Conservation (phyloP, 2,888 invertebrate species). For the Mayetiola destructor region DNA sequence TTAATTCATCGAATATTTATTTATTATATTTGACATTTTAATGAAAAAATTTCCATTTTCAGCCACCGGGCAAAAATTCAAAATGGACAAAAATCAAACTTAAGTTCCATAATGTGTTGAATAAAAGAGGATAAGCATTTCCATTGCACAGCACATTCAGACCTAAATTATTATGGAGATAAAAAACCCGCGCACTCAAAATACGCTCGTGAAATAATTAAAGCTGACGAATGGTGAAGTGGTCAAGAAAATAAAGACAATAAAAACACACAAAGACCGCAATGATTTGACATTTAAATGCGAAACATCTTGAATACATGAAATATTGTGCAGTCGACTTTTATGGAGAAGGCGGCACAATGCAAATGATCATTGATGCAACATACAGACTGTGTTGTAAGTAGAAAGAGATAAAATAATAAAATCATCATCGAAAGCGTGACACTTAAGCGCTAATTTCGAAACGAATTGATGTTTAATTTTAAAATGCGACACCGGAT, state of each 20-base stretch:
- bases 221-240: too few relatives aligned
- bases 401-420: background rate
- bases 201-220: too few relatives aligned
- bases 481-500: background rate
- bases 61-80: too few relatives aligned
- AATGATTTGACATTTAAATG: slow-evolving; percentile 10
- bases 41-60: too few relatives aligned
- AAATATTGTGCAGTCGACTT: slow-evolving; percentile 7
- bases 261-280: background rate
- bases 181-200: background rate
- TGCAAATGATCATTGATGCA: too few relatives aligned
- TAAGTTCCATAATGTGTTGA: background rate
- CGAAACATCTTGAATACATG: slow-evolving; percentile 3
- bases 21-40: slow-evolving; percentile 12
- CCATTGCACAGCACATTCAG: background rate
- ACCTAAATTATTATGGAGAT: background rate
- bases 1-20: too few relatives aligned
- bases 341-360: background rate
- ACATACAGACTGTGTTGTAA: too few relatives aligned
- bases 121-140: too few relatives aligned
- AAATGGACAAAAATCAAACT: too few relatives aligned
- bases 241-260: too few relatives aligned
- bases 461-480: background rate
- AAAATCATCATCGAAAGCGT: background rate
- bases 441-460: background rate